Evolutionary conservation across 2,888 invertebrate genomes (phyloP), one percentile per base, ranked within the genome.

Genomic region (Drosophila diplacantha): DNA sequence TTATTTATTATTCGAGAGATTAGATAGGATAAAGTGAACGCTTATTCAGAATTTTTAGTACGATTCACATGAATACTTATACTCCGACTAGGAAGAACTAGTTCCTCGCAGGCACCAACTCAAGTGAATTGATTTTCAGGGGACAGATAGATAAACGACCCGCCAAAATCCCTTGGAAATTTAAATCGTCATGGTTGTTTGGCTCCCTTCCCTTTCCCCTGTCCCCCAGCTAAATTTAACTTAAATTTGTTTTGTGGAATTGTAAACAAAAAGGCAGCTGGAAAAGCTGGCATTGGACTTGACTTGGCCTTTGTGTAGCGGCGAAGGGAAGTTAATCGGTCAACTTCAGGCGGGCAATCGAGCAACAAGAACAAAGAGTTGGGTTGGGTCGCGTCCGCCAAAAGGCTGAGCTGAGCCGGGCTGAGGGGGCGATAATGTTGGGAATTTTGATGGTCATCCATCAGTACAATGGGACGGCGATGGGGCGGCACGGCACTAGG

Each of bases 381-480:
- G 44, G 67, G 24, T 26, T 20, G 29, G 14, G 6, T 26, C 5
- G 16, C 44, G 20, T 20, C 41, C 41, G 26, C 39, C 39, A 41
- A 55, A 47, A 41, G 41, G 61, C 38, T 38, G 35, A 60, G 44
- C 44, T 9, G 14, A 24, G 22, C 12, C 24, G 18, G 9, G n/a
- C 11, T 18, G 16, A 2, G 39, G 16, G 49, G 24, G 24, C 46
- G 58, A 67, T 38, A 59, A 59, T 59, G 61, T 35, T 38, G 44
- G 46, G 37, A 64, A 50, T 67, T 67, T 64, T 64, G 58, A 57
- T 57, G 58, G 64, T 68, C 68, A 64, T 68, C 35, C 54, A 47
- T 49, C 68, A 66, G 68, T 18, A 18, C 34, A 46, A 53, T 31
- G 35, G 43, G 20, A 38, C 3, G n/a, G 44, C 34, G 16, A 32